phyloP scores from a whole-genome alignment of 2,113 vertebrate genomes.

The Crotophaga sulcirostris region DNA sequence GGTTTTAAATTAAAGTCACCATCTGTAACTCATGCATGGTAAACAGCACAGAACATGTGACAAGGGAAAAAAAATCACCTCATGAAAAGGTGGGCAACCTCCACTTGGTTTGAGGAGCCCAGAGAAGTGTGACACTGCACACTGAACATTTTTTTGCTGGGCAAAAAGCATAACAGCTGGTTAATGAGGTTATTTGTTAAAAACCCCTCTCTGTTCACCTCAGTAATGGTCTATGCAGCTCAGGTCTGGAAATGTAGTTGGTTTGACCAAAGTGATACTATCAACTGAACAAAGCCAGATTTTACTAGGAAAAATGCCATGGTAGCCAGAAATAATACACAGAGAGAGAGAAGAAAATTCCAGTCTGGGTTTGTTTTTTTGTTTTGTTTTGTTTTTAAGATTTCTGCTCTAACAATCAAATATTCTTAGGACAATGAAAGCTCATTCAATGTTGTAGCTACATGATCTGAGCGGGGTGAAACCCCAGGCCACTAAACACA shows the following conservation, averaged over 20 bases:
- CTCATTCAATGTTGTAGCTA: not conserved
- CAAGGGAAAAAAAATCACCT: not conserved
- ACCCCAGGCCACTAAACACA: not conserved
- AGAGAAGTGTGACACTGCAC: not conserved
- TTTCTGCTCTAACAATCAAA: not conserved
- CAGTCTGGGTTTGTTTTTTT: not conserved
- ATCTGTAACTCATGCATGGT: constrained; percentile 47
- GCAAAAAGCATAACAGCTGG: not conserved
- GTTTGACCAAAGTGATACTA: constrained; percentile 28
- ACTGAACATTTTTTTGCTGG: not conserved
- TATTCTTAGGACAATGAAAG: not conserved
- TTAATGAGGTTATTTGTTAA: constrained; percentile 26
- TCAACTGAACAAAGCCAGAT: constrained; percentile 44
- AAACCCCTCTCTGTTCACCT: not conserved
- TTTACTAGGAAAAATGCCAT: constrained; percentile 39
- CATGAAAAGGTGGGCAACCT: not conserved
- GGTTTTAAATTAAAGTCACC: constrained; percentile 69
- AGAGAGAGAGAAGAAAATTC: constrained; percentile 1
- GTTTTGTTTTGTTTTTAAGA: not conserved
- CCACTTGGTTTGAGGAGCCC: not conserved
- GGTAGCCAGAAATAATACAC: constrained; percentile 38
- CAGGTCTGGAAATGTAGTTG: constrained; percentile 65
- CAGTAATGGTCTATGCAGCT: not conserved
- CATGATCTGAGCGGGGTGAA: accelerated
- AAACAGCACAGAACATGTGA: constrained; percentile 47